Evolutionary conservation across 2,888 invertebrate species (phyloP), one percentile per base, ranked within the genome.

Genomic region (Cremastobaeus sp.): DNA sequence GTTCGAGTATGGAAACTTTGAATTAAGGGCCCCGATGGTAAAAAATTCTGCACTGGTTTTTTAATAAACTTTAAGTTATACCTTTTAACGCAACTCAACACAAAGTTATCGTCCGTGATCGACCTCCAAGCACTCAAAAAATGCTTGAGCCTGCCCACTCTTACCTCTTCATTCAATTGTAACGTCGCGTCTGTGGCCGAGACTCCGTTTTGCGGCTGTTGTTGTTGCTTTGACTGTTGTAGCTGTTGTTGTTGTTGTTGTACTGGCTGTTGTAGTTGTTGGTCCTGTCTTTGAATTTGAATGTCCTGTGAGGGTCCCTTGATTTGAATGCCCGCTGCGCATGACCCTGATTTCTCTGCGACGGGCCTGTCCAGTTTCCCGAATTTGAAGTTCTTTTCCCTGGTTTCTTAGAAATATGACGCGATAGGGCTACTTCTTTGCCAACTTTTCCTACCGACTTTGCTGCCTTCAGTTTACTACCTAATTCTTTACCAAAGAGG

Each of bases 341-440:
- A 6, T 15, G 52, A 35, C 52, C 25, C 14, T 3, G n/a, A n/a
- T n/a, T 4, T 25, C 15, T 52, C 37, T 4, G 9, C 3, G 52
- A 21, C 17, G 14, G 52, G 35, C 37, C 37, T 8, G n/a, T 52
- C 11, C 3, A 21, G 39, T 54, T 54, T 54, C 39, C 54, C 39
- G 39, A 34, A 0, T 12, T 4, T 3, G 52, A 25, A 6, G 21
- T 5, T n/a, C 11, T 48, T 18, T 48, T 17, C n/a, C 18, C n/a
- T n/a, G 14, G n/a, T 8, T 48, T 48, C 32, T 48, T 48, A 12
- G 48, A 28, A 18, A 1, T 2, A 3, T 32, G 15, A 9, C 4
- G 37, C n/a, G 35, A 21, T 8, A 3, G 0, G 25, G 37, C 6
- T 1, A 52, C 37, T n/a, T 52, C 37, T 15, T 52, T 21, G 0